Conservation (phyloP, 1,140 invertebrate genomes). For the Phthorimaea operculella region DNA sequence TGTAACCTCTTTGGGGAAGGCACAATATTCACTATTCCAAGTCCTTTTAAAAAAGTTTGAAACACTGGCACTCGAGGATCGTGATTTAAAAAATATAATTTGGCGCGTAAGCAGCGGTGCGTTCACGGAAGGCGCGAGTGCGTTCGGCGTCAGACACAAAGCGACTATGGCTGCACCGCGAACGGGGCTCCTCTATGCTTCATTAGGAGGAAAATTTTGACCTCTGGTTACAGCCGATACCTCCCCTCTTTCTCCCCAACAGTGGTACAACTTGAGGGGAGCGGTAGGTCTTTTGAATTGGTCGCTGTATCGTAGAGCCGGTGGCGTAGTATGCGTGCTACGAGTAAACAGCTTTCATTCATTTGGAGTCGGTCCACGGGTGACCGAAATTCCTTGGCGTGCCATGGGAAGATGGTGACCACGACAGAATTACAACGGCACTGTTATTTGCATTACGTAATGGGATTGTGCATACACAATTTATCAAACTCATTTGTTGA, state of each 20-base stretch:
- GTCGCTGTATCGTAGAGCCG: slow-evolving; percentile 21
- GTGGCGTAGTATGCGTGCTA: slow-evolving; percentile 22
- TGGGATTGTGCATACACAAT: too few species aligned
- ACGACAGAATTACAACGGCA: background rate
- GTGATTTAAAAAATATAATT: slow-evolving; percentile 15
- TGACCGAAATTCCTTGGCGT: background rate
- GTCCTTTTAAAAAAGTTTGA: slow-evolving; percentile 10
- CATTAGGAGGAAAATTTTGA: slow-evolving; percentile 28
- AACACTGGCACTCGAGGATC: slow-evolving; percentile 24
- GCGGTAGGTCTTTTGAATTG: slow-evolving; percentile 20
- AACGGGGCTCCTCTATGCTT: slow-evolving; percentile 40
- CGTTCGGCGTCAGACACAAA: slow-evolving; percentile 27
- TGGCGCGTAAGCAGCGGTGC: slow-evolving; percentile 14
- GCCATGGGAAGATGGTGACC: slow-evolving; percentile 1
- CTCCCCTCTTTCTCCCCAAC: slow-evolving; percentile 16
- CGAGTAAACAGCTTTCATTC: slow-evolving; percentile 34
- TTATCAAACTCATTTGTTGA: too few species aligned
- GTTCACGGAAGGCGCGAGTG: slow-evolving; percentile 29
- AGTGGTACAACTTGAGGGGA: slow-evolving; percentile 13
- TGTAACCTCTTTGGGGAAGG: slow-evolving; percentile 15
- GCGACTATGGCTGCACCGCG: slow-evolving; percentile 33
- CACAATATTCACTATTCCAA: background rate
- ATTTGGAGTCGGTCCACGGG: slow-evolving; percentile 14
- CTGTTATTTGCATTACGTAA: background rate
- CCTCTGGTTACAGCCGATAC: slow-evolving; percentile 14